Evolutionary conservation across 2,113 vertebrate species (phyloP).

Genomic region (Nyctereutes procyonoides): DNA sequence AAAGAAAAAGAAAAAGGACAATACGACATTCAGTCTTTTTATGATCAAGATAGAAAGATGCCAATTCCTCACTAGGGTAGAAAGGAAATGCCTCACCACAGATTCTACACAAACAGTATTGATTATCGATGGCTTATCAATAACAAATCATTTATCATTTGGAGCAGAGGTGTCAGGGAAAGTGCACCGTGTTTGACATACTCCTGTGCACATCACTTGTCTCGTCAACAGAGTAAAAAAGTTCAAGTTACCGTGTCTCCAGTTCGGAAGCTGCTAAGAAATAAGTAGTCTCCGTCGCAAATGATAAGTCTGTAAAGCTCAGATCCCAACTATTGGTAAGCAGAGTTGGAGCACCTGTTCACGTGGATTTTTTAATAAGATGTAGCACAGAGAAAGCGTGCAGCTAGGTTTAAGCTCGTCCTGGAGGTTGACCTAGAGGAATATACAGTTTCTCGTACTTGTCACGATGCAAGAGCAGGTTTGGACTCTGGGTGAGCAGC

Average conservation of each 20-base stretch:
- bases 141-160: not conserved
- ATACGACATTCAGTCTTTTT: not conserved
- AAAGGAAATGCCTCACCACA: not conserved
- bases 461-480: too few species aligned
- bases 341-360: too few species aligned
- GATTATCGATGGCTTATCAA: not conserved
- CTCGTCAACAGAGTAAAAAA: rapidly evolving
- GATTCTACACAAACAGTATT: not conserved
- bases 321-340: not conserved
- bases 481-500: not conserved
- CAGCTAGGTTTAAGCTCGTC: not conserved
- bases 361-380: not conserved
- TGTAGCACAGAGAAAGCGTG: rapidly evolving
- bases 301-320: not conserved
- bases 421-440: rapidly evolving
- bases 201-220: too few species aligned
- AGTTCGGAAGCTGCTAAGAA: not conserved
- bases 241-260: not conserved
- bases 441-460: not conserved
- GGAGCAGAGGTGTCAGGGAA: not conserved
- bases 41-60: not conserved
- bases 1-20: not conserved
- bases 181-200: not conserved
- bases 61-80: not conserved
- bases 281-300: not conserved